Base-by-base conservation (phyloP, 2,797 vertebrate genomes). In the Cercopithecus hamlyni region DNA sequence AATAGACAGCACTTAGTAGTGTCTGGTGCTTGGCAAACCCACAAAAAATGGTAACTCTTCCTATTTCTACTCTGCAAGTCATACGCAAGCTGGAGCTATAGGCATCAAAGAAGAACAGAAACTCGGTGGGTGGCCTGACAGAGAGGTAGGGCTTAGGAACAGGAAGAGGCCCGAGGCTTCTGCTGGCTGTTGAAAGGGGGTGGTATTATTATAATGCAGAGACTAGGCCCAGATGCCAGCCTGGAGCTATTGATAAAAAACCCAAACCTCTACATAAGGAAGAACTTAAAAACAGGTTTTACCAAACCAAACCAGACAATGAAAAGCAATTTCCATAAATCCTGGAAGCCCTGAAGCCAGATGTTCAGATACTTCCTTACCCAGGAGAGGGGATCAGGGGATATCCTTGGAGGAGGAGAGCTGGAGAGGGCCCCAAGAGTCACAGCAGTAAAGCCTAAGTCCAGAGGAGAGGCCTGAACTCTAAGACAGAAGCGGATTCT, bases 81-180 rank as follows among this genome's bases (percentile, higher is more conserved):
- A 80, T 27, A 61, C 4, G 27, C 50, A 76, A 92, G 81, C 72
- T 93, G 75, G 50, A 95, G 79, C 87, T 64, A 58, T 4, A 76
- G 43, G 57, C 58, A 94, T 88, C 88, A 85, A 90, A 91, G 50
- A 81, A 81, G 64, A 90, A 90, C n/a, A 90, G 82, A 58, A 93
- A 79, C n/a, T 93, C 39, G 26, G 86, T 41, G 50, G 75, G 72
- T 87, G 48, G 27, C 70, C 50, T 84, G 88, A 92, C 19, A 82
- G 45, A 26, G 57, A 85, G 64, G 24, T 4, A 84, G 33, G 82
- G 72, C 7, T 92, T n/a, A 57, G 58, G 77, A 87, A 77, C 70
- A 96, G 93, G 70, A 96, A 92, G 75, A 95, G 52, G 88, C 80
- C 81, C 57, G n/a, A 92, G 87, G 79, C 58, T 94, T 72, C 96